Conservation (phyloP, 2,888 invertebrate species). For the Melanchra persicariae region DNA sequence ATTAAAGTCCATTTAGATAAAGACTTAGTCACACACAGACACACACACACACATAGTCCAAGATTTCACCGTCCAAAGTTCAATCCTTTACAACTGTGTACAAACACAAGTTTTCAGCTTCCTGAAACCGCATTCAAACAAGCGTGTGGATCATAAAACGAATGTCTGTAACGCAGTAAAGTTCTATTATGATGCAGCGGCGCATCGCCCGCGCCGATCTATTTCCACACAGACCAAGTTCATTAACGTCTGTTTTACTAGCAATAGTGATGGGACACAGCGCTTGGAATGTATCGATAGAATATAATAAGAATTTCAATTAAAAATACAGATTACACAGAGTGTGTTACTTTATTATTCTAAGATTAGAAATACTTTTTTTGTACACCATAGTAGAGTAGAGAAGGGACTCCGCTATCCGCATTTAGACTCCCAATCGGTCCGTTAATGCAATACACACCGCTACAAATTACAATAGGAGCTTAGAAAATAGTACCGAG, state of each 20-base stretch:
- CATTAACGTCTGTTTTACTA: conserved; percentile 75
- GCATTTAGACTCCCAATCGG: no score
- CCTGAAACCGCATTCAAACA: conserved; percentile 6
- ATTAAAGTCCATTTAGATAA: not conserved
- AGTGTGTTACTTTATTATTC: no score
- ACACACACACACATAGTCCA: not conserved
- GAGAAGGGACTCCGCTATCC: no score
- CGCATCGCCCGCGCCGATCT: conserved; percentile 65
- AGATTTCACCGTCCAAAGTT: not conserved
- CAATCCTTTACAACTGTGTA: not conserved
- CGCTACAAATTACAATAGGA: no score
- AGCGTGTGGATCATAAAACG: conserved; percentile 26
- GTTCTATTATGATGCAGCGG: conserved; percentile 39
- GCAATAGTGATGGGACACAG: conserved; percentile 63
- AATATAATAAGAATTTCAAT: conserved; percentile 2
- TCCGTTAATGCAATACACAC: no score
- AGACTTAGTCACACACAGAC: no score
- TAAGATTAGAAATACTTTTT: no score
- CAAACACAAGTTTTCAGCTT: not conserved
- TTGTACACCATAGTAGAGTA: no score
- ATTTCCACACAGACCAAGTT: conserved; percentile 76
- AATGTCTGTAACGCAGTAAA: conserved; percentile 21
- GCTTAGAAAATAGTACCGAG: no score
- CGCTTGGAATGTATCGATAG: conserved; percentile 32
- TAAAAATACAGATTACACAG: no score